Base-by-base conservation (phyloP, 2,113 vertebrate species). In the Nothoprocta pentlandii region DNA sequence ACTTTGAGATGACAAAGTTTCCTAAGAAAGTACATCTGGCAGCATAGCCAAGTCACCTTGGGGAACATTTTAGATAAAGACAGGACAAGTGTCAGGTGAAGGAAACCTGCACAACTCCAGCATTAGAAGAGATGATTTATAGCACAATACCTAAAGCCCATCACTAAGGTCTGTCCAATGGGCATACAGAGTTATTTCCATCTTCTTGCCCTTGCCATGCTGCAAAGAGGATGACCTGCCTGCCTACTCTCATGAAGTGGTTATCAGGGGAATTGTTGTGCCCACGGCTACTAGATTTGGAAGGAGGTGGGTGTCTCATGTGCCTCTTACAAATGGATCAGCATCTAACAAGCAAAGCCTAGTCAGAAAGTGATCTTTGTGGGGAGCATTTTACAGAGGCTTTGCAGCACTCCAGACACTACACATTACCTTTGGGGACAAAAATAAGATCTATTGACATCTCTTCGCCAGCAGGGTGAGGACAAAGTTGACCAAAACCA, bases 61-160 rank as follows among this genome's bases (percentile, higher is more conserved):
- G 32, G 49, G 47, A 66, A 7, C 3, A 4, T 53, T 44, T 9
- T 34, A 87, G 42, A n/a, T 1, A 36, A 74, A 36, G 12, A 63
- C 28, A 49, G 32, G 63, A 47, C 28, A 16, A 47, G 34, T 28
- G 22, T 32, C 77, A 62, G 80, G 39, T 59, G 30, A 26, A 41
- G 30, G 58, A 76, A 88, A 41, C 3, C 26, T 75, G 74, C 44
- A 53, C 59, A 74, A 53, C 44, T 74, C 58, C 22, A 41, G 44
- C 20, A 8, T 5, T 4, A 39, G 25, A 15, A 82, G n/a, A 73
- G 44, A 13, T 67, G 79, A 44, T 73, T 73, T 58, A 53, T 5
- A 28, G 12, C 26, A 1, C 3, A 0, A 2, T 15, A 21, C 30
- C 73, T 63, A 10, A 46, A 70, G 4, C 11, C 16, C 8, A 0